Evolutionary conservation across 2,888 invertebrate species (phyloP), one percentile per base, ranked within the genome.

Genomic region (Drosophila neotestacea): DNA sequence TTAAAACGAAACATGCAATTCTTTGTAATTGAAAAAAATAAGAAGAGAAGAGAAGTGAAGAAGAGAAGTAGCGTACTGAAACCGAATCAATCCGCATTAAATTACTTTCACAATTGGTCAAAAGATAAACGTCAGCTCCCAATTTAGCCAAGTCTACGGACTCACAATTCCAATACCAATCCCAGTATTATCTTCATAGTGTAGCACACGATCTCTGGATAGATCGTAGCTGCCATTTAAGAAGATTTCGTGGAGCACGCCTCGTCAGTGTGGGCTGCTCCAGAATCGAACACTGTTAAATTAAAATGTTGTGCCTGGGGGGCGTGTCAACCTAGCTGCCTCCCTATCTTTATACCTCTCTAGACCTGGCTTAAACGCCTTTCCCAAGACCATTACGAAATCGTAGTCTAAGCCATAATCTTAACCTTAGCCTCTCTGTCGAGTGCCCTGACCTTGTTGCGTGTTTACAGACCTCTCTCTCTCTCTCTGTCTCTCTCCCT

Each of bases 41-140:
- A 56, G 28, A 39, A 41, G 6, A 6, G 16, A 47, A 51, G 44
- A 1, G 32, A n/a, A 34, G 42, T n/a, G 30, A 44, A 47, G 11
- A 44, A 27, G 39, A 16, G 16, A 22, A 30, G 30, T 11, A 16
- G 11, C 11, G 2, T n/a, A 27, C 36, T 38, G 44, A 48, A 65
- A 38, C 52, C 38, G 54, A 66, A 70, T 75, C 79, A 84, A 77
- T 80, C 85, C 83, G 73, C 78, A 79, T 77, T 81, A 85, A 88
- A 89, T 86, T 85, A 88, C 86, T 87, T 87, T 89, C 89, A 89
- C 86, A 89, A 87, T 81, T 81, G 89, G 89, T 70, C 88, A 71
- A 85, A 68, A 83, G 82, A 83, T 87, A 85, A 81, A 81, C 79
- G 73, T 67, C 76, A 69, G 77, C 55, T 51, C 42, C 61, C 70